Evolutionary conservation across 2,888 invertebrate genomes (phyloP), one percentile per base, ranked within the genome.

Genomic region (Erebia epiphron): DNA sequence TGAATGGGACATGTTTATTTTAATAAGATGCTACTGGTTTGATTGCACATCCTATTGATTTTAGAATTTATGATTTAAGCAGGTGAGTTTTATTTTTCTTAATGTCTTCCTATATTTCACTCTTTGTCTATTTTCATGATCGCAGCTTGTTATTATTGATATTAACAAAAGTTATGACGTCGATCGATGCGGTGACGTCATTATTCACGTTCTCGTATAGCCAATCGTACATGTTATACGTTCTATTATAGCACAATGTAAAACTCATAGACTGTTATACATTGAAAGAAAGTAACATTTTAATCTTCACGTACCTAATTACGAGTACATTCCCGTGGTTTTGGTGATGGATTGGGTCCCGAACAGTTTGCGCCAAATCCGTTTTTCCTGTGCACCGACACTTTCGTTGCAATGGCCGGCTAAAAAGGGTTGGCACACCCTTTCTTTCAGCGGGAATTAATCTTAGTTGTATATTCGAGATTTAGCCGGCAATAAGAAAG

Each of bases 391-490:
- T 62, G 72, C 73, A 70, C 43, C 67, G 57, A 67, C 74, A 72
- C 69, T 71, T 75, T 72, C 70, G 61, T 67, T 70, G 72, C 69
- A 70, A 57, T 71, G 68, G 69, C 50, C 64, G 70, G 65, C 70
- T 43, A 68, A 66, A 87, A 88, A 88, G 89, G 90, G 87, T 84
- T 86, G 83, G 79, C 80, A 78, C 82, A 89, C 92, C 92, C 91
- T 92, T 92, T 92, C 92, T 91, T 92, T 92, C 90, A 86, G 73
- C 92, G 79, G 85, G 89, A 69, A 91, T 92, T 93, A 93, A 92
- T 92, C 91, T 92, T 87, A 89, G 90, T 91, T 93, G 92, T 92
- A 92, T 92, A 91, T 92, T 91, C 87, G 89, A 92, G 92, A 92
- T 92, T 91, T 91, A 91, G 91, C 84, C 86, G 86, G 89, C 91